Base-by-base conservation (phyloP, 2,888 invertebrate genomes). In the Nephrocerus scutellatus region DNA sequence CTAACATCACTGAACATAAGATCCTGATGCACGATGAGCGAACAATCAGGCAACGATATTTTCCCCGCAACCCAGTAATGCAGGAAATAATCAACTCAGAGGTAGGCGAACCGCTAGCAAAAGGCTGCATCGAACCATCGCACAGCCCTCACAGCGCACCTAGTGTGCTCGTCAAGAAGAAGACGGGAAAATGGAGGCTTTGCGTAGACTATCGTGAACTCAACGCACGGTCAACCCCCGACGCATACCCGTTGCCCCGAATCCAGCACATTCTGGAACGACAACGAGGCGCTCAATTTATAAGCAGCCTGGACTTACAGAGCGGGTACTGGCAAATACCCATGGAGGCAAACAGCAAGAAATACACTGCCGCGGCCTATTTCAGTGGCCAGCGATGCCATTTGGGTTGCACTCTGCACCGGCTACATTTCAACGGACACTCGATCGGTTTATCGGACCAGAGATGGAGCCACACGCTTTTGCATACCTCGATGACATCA, bases 131-230 rank as follows among this genome's bases (percentile, higher is more conserved):
- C 8, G 19, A 19, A n/a, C 34, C 34, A 3, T 34, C 34, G 3
- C 23, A 34, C 7, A 34, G 34, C 25, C 34, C 25, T 6, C 19
- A 10, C 8, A 34, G 34, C 6, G 23, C 34, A 2, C 34, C 34
- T 3, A 19, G 23, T 2, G 34, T 34, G 7, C 19, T 34, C 6
- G 34, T 25, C 5, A 12, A 18, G n/a, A 34, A 34, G 16, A 34
- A 34, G 12, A 18, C 22, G 6, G 34, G 25, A 4, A 13, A 23
- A 0, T 35, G 35, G 35, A n/a, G 56, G 5, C 7, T 35, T 4
- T 32, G 38, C 21, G 21, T 38, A 1, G 38, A 31, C 6, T 38
- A 18, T 20, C 19, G 32, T 1, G 31, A 38, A 19, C 21, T 38
- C 3, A 38, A 38, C 15, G 21, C 18, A 8, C 5, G 22, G 1